Base-by-base conservation (phyloP, 2,797 vertebrate genomes). In the Sebastes steindachneri region DNA sequence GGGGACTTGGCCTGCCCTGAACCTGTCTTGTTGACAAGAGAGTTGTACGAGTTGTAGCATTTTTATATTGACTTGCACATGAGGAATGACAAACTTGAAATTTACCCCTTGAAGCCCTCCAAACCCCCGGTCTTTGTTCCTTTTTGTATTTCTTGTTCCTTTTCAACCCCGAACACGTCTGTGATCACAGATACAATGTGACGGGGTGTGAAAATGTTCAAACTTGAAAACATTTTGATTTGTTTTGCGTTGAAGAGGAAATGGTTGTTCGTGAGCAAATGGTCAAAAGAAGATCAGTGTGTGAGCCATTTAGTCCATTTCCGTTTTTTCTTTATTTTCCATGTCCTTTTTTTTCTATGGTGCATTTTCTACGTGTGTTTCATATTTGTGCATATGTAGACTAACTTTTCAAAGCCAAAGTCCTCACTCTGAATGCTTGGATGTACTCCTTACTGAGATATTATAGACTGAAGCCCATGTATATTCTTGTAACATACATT, bases 401-500 rank as follows among this genome's bases (percentile, higher is more conserved):
- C 90, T 96, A 95, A 96, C 92, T 90, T 94, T 91, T 92, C 85
- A 94, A 96, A 95, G 93, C 95, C 96, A 96, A 96, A 96, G 96
- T 94, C 93, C 89, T 94, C 90, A 91, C 90, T 91, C 91, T 76
- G 93, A 95, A 95, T 95, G 95, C 94, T 95, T 95, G 95, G 94
- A 96, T 95, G 94, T 96, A 93, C 78, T 94, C 87, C 86, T 93
- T 89, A 92, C 84, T 92, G 91, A 94, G 84, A 92, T 95, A 89
- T 91, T 92, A 89, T 89, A 78, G 94, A 95, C 93, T 95, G 89
- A 94, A 94, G 85, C 85, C 90, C 86, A 62, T 96, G 94, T 96
- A 95, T 95, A 96, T 95, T 96, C 93, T 93, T 96, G 94, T 96
- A 95, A 94, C 88, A 95, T 96, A 95, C 93, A 90, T 95, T 95